These are phyloP conservation scores for Oceanites oceanicus DNA, from an alignment of 2,113 vertebrate species.

Conservation along the genomic window DNA sequence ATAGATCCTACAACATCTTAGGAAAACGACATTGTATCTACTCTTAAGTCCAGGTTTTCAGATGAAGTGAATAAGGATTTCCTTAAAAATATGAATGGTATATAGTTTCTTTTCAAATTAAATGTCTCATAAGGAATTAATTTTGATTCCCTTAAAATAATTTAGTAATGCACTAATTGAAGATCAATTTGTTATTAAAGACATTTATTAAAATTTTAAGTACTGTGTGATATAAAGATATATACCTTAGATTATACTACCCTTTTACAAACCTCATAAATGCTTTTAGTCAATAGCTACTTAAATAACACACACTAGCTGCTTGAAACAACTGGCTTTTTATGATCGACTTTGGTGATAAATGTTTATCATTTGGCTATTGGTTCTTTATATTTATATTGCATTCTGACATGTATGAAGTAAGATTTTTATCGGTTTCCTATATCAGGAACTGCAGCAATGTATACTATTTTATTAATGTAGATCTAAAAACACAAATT, in stretches of 20 bases:
- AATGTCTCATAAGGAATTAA: conserved; percentile 15
- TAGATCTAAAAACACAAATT: neutral
- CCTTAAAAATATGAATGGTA: neutral
- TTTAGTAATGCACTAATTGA: conserved; percentile 18
- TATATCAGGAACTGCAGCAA: neutral
- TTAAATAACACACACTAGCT: conserved; percentile 1
- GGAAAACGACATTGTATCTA: neutral
- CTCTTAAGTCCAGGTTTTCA: neutral
- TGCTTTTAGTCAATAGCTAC: conserved; percentile 30
- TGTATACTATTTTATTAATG: neutral
- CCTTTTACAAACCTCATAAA: conserved; percentile 18
- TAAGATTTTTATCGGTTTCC: neutral
- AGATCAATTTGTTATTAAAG: neutral
- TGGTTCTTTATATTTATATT: neutral
- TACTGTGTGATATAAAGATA: neutral
- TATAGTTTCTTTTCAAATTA: neutral
- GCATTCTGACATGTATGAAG: neutral
- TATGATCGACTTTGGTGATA: neutral
- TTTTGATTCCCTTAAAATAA: conserved; percentile 19
- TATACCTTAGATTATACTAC: conserved; percentile 10
- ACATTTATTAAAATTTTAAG: neutral
- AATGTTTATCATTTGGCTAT: neutral
- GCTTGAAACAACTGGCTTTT: conserved; percentile 5
- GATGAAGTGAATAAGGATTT: neutral
- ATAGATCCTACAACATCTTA: neutral